Percentiles rank a stretch among this genome's conserved stretches.
phyloP scores from a whole-genome alignment of 1,140 invertebrate genomes.

The Phortica variegata region DNA sequence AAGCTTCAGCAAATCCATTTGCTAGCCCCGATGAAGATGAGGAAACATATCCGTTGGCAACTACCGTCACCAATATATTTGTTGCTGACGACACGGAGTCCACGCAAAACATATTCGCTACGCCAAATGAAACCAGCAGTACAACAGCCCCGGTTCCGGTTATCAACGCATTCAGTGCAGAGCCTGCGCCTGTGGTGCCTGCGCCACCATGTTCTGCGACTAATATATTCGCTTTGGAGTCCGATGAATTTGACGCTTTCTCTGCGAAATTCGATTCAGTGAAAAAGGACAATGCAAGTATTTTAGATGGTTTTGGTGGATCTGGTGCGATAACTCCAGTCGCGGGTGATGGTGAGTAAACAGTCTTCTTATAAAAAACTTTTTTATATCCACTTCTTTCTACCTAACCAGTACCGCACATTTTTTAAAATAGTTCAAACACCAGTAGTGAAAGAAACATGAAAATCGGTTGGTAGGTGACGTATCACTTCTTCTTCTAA shows the following conservation, averaged over 20 bases:
- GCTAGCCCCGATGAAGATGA: conserved; percentile 57
- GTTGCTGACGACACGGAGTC: conserved; percentile 34
- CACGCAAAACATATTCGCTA: conserved; percentile 7
- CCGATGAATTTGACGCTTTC: conserved; percentile 79
- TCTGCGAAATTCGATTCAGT: conserved; percentile 81
- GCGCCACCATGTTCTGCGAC: conserved; percentile 22
- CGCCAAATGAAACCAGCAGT: conserved; percentile 7
- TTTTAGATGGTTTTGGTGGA: conserved; percentile 58
- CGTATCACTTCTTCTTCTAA: too few species aligned
- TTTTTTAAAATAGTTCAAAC: too few species aligned
- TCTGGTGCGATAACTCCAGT: conserved; percentile 50
- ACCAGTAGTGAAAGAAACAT: not conserved
- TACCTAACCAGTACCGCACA: too few species aligned
- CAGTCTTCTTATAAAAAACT: too few species aligned
- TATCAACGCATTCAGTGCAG: conserved; percentile 5
- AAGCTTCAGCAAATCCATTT: conserved; percentile 58
- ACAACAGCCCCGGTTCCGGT: conserved; percentile 2
- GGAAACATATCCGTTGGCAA: conserved; percentile 31
- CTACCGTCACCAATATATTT: conserved; percentile 52
- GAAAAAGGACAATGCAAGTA: conserved; percentile 60
- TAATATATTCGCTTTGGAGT: conserved; percentile 53
- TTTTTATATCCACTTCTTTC: too few species aligned
- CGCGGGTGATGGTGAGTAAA: conserved; percentile 46
- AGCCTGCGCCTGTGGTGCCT: conserved; percentile 8
- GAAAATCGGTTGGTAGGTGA: not conserved